These are phyloP conservation scores for Sinonovacula constricta DNA, from an alignment of 1,140 invertebrate genomes.

Conservation along the genomic window DNA sequence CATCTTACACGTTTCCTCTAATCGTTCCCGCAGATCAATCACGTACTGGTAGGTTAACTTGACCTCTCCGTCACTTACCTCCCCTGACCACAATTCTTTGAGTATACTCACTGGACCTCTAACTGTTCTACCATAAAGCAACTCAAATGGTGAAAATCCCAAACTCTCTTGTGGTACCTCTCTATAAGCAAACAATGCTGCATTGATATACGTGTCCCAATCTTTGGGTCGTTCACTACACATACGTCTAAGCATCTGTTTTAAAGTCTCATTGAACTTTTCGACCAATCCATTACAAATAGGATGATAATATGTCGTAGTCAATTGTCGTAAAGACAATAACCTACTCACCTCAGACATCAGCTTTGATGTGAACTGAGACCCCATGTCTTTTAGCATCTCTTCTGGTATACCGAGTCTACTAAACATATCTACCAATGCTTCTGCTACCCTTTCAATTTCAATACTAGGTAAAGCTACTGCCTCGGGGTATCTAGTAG, in stretches of 20 bases:
- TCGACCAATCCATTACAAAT: conserved; percentile 45
- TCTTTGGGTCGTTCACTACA: conserved; percentile 63
- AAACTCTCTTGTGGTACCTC: conserved; percentile 49
- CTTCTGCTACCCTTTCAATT: conserved; percentile 38
- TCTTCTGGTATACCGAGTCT: conserved; percentile 51
- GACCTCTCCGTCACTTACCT: conserved; percentile 10
- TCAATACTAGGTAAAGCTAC: conserved; percentile 20
- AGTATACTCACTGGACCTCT: conserved; percentile 57
- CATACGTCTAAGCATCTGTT: conserved; percentile 59
- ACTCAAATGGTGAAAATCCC: conserved; percentile 64
- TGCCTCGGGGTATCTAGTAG: conserved; percentile 17
- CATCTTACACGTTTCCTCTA: too few relatives aligned
- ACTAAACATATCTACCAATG: conserved; percentile 35
- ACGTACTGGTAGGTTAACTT: too few relatives aligned
- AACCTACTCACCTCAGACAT: conserved; percentile 31
- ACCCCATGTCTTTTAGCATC: conserved; percentile 39
- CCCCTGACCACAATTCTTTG: conserved; percentile 61
- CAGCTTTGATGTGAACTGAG: conserved; percentile 1
- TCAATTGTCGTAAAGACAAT: conserved; percentile 20
- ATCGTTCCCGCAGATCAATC: too few relatives aligned
- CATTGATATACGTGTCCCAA: conserved; percentile 69
- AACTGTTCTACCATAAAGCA: conserved; percentile 63
- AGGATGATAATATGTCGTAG: conserved; percentile 47
- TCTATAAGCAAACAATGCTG: conserved; percentile 66
- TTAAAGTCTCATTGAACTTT: conserved; percentile 44